Base-by-base conservation (phyloP, 2,797 vertebrate genomes). In the Eulemur mongoz region DNA sequence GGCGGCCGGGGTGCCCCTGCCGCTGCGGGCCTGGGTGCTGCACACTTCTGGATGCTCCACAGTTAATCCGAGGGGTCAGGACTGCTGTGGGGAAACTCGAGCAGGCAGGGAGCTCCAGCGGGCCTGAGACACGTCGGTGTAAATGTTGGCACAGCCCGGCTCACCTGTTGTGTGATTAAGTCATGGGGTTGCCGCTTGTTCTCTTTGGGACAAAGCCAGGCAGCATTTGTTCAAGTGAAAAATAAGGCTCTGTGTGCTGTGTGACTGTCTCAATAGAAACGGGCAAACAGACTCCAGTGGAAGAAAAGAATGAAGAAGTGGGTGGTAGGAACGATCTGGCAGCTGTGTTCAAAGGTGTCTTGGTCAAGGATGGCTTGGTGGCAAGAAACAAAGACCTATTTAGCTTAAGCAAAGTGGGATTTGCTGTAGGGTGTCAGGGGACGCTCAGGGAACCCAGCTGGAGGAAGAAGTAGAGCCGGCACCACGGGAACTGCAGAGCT, bases 111-210 rank as follows among this genome's bases (percentile, higher is more conserved):
- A 48, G 52, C 50, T 67, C 35, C 3, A 35, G 93, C 83, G 83
- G 94, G 93, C 78, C 87, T 10, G 54, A 52, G 97, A 54, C 76
- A 43, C 73, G 93, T 30, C 72, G 80, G 94, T 76, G 87, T 95
- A 54, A 61, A 10, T 35, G 81, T 48, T 97, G 97, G 95, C 97
- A 48, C 2, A 0, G 79, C 15, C 8, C 0, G 59, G 95, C 94
- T 97, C 97, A 98, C 97, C 97, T 97, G 97, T 96, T 63, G 94
- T 72, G 93, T 94, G 97, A 94, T 93, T 76, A 95, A 97, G 95
- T 95, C 96, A 93, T 87, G 97, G 88, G 93, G 96, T 54, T 67
- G 89, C 94, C 9, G 52, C 95, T 96, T 96, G 97, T 81, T 94
- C 94, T 91, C 94, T 87, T 80, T 97, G 97, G 96, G 87, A 76